phyloP scores from a whole-genome alignment of 2,113 vertebrate genomes.

The Siphamia tubifer region DNA sequence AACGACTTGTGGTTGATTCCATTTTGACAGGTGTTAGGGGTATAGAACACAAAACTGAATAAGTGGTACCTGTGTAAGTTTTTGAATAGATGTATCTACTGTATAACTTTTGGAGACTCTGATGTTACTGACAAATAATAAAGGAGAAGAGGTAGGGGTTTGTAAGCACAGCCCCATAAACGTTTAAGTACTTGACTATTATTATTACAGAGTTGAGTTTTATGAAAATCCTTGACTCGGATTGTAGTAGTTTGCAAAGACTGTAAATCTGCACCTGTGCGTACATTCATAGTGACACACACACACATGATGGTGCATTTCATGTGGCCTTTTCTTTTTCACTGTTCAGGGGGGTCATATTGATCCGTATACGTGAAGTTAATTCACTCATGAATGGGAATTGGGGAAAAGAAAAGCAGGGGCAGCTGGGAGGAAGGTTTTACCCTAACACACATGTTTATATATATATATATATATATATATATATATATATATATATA shows the following conservation, averaged over 20 bases:
- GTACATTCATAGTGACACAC: neutral
- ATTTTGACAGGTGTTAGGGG: neutral
- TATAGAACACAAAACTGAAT: conserved; percentile 19
- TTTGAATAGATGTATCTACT: conserved; percentile 39
- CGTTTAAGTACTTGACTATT: conserved; percentile 66
- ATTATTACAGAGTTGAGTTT: conserved; percentile 60
- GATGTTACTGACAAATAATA: conserved; percentile 71
- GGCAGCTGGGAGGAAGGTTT: no score
- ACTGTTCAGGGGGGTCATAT: no score
- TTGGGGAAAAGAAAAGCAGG: no score
- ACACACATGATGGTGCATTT: no score
- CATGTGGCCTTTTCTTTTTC: no score
- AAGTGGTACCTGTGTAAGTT: conserved; percentile 40
- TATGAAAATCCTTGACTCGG: conserved; percentile 36
- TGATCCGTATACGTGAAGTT: no score
- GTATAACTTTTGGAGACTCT: conserved; percentile 31
- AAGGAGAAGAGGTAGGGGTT: conserved; percentile 30
- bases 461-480: no score
- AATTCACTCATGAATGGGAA: no score
- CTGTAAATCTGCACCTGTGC: conserved; percentile 11
- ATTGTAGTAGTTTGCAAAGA: conserved; percentile 51
- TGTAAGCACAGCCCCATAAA: conserved; percentile 59
- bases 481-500: no score
- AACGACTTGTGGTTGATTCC: conserved; percentile 49
- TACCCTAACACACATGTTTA: no score